Percentiles rank a stretch among this genome's conserved stretches.
Evolutionary conservation across 2,113 vertebrate species (phyloP).

Genomic region (Malurus melanocephalus): DNA sequence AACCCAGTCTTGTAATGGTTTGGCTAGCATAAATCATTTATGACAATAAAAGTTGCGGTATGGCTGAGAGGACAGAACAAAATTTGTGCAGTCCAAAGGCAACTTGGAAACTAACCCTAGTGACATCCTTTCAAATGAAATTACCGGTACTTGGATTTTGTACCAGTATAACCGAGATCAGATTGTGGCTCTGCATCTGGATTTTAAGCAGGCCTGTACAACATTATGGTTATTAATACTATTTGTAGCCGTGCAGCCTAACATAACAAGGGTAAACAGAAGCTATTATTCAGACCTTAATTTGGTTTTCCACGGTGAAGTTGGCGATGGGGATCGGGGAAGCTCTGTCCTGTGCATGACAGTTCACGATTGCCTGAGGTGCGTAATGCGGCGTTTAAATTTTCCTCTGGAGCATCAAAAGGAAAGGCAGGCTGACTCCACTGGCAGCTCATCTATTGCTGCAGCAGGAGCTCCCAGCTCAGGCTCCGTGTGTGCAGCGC

Average conservation of each 20-base stretch:
- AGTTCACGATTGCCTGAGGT: not conserved
- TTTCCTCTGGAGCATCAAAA: not conserved
- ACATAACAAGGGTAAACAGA: slow-evolving; percentile 45
- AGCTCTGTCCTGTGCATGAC: not conserved
- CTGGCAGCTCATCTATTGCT: not conserved
- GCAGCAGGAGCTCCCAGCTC: not conserved
- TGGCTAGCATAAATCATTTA: not conserved
- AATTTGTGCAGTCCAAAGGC: not conserved
- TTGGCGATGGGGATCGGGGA: not conserved
- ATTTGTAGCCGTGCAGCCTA: slow-evolving; percentile 34
- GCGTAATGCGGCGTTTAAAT: accelerated
- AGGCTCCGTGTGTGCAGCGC: accelerated
- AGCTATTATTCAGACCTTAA: slow-evolving; percentile 27
- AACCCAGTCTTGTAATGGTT: not conserved
- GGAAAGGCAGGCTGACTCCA: not conserved
- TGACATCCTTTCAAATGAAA: slow-evolving; percentile 46
- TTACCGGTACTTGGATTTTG: slow-evolving; percentile 32
- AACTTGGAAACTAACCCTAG: slow-evolving; percentile 12
- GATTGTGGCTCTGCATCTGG: slow-evolving; percentile 46
- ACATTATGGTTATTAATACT: slow-evolving; percentile 47
- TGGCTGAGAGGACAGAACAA: not conserved
- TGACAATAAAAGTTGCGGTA: not conserved
- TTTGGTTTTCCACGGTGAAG: slow-evolving; percentile 20
- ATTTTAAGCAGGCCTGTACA: slow-evolving; percentile 33
- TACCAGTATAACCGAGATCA: slow-evolving; percentile 23